These are phyloP conservation scores for Drosophila mayaguana DNA, from an alignment of 2,888 invertebrate species.

Conservation along the genomic window DNA sequence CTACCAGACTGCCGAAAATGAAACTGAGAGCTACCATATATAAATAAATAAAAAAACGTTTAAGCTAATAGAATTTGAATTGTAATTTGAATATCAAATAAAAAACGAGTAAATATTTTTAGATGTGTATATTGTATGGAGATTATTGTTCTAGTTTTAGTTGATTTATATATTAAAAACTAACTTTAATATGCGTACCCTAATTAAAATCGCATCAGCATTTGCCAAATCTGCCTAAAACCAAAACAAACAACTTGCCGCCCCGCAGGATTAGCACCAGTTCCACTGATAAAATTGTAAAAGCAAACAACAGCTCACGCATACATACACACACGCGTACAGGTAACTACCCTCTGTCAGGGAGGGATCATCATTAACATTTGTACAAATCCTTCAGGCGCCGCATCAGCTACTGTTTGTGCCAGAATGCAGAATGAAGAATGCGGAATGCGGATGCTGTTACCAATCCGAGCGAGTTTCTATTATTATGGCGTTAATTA, in stretches of 20 bases:
- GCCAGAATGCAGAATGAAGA: slow-evolving; percentile 8
- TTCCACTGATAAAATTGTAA: slow-evolving; percentile 13
- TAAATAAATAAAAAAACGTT: not conserved
- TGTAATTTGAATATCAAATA: not conserved
- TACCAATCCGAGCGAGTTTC: slow-evolving; percentile 42
- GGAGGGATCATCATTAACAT: slow-evolving; percentile 78
- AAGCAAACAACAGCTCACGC: slow-evolving; percentile 26
- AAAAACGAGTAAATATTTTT: not conserved
- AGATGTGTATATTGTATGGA: not conserved
- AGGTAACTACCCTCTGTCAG: slow-evolving; percentile 15
- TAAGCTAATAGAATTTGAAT: not conserved
- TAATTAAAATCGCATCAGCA: slow-evolving; percentile 67
- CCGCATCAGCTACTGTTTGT: slow-evolving; percentile 54
- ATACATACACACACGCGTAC: slow-evolving; percentile 3
- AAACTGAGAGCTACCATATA: not conserved
- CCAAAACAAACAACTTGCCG: slow-evolving; percentile 68
- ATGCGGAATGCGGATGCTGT: slow-evolving; percentile 22
- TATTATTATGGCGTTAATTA: slow-evolving; percentile 73
- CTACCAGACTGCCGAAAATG: slow-evolving; percentile 36
- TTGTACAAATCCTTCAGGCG: slow-evolving; percentile 72
- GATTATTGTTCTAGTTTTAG: not conserved
- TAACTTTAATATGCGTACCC: not conserved
- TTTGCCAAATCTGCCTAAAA: slow-evolving; percentile 44
- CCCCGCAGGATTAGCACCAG: slow-evolving; percentile 73
- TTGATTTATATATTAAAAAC: not conserved